These are phyloP conservation scores for Tetraodon nigroviridis DNA, from an alignment of 2,113 vertebrate species.

Conservation along the genomic window DNA sequence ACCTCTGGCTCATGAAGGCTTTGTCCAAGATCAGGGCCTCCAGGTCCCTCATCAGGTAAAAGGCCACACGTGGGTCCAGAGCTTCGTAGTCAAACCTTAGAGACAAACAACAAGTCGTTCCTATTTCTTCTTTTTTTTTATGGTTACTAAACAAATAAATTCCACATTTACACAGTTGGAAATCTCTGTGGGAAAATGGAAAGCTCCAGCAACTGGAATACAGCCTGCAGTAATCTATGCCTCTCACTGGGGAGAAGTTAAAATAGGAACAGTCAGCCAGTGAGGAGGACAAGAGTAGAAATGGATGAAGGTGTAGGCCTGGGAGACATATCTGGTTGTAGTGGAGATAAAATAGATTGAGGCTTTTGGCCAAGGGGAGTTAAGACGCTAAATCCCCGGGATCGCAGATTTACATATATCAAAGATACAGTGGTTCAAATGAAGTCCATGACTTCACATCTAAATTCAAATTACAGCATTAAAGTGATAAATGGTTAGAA, in stretches of 20 bases:
- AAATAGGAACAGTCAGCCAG: slow-evolving; percentile 49
- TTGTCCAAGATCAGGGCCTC: slow-evolving; percentile 89
- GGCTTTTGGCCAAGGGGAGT: slow-evolving; percentile 10
- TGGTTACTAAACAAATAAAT: slow-evolving; percentile 36
- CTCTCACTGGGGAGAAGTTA: slow-evolving; percentile 55
- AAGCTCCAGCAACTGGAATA: slow-evolving; percentile 38
- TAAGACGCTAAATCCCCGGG: neutral
- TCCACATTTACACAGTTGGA: slow-evolving; percentile 31
- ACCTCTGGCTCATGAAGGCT: slow-evolving; percentile 90
- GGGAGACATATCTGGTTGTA: slow-evolving; percentile 27
- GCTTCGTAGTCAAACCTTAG: slow-evolving; percentile 96
- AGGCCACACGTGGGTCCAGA: slow-evolving; percentile 86
- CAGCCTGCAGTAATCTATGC: slow-evolving; percentile 32
- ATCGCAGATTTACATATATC: neutral
- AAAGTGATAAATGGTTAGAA: neutral
- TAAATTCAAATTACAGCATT: neutral
- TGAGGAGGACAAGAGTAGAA: slow-evolving; percentile 12
- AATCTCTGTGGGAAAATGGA: slow-evolving; percentile 53
- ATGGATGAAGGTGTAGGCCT: slow-evolving; percentile 38
- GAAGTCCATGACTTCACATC: neutral
- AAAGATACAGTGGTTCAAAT: slow-evolving; percentile 2
- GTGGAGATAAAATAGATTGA: slow-evolving; percentile 6
- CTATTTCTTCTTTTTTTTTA: slow-evolving; percentile 21
- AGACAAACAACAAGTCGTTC: slow-evolving; percentile 2
- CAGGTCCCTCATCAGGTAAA: slow-evolving; percentile 93